Base-by-base conservation (phyloP, 1,140 invertebrate species). In the Cotesia glomerata region DNA sequence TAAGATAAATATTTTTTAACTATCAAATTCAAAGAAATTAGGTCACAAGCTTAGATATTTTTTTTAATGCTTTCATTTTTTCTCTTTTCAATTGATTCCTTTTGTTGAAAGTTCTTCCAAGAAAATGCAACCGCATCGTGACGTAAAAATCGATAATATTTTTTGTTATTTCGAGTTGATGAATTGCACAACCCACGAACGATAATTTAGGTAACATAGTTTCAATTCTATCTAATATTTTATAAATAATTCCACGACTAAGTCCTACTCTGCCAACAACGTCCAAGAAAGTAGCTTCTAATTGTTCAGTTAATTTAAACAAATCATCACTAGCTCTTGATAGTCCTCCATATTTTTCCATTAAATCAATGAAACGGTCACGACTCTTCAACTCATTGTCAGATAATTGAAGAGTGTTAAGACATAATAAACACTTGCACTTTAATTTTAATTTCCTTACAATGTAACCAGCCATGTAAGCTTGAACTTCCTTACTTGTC, bases 211-310 rank as follows among this genome's bases (percentile, higher is more conserved):
- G 9, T 59, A 32, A 59, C 8, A 59, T 59, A 59, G 58, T 59
- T 59, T 59, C 58, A 59, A 59, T 32, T 34, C 58, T 59, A 32
- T 59, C 16, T 34, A 59, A 59, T 59, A 59, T 34, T 59, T 13
- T 34, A 59, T 59, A 59, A 59, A 59, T 59, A 59, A 59, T 59
- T 32, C 58, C 58, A 59, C 8, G 58, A 59, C 58, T 5, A 18
- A 59, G 4, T 34, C 58, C 58, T 59, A 59, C 58, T 34, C 58
- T 59, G 58, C 58, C 58, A 59, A 34, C 58, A 59, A 59, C 56
- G 7, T 59, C 56, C 18, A 59, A 18, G 18, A 59, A 59, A 16
- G 56, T 16, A 59, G 56, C 26, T 59, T 59, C 56, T 54, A 54
- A 54, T 54, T 54, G 51, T 16, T 54, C 7, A 54, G 51, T 54